phyloP scores from a whole-genome alignment of 2,888 invertebrate species.

The Acanthacorydalis orientalis region DNA sequence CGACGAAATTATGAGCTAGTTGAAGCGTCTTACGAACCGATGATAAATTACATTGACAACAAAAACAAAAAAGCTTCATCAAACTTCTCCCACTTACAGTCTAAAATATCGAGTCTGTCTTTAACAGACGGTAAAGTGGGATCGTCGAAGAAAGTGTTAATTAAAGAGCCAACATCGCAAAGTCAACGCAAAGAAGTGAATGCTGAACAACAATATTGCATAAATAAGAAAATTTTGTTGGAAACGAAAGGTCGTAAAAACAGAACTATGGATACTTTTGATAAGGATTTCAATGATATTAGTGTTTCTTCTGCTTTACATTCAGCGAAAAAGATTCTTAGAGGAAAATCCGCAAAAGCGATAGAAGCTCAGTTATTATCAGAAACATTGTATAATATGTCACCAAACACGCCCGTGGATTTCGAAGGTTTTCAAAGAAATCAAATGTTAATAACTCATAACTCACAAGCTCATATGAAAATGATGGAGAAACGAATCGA shows the following conservation, averaged over 20 bases:
- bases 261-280: not conserved
- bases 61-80: conserved; percentile 32
- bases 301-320: conserved; percentile 21
- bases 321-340: conserved; percentile 33
- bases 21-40: conserved; percentile 72
- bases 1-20: conserved; percentile 72
- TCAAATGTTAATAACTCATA: conserved; percentile 15
- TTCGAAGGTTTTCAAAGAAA: conserved; percentile 23
- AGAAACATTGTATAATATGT: conserved; percentile 35
- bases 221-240: no score
- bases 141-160: not conserved
- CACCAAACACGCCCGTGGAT: conserved; percentile 27
- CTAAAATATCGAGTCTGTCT: conserved; percentile 31
- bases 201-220: no score
- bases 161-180: not conserved
- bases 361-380: conserved; percentile 49
- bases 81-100: conserved; percentile 48
- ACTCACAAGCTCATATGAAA: conserved; percentile 21
- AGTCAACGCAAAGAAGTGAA: not conserved
- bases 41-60: conserved; percentile 68
- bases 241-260: not conserved
- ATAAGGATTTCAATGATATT: not conserved
- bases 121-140: conserved; percentile 17
- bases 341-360: conserved; percentile 59
- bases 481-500: conserved; percentile 27